Base-by-base conservation (phyloP, 1,140 invertebrate genomes). In the Drosophila saltans region DNA sequence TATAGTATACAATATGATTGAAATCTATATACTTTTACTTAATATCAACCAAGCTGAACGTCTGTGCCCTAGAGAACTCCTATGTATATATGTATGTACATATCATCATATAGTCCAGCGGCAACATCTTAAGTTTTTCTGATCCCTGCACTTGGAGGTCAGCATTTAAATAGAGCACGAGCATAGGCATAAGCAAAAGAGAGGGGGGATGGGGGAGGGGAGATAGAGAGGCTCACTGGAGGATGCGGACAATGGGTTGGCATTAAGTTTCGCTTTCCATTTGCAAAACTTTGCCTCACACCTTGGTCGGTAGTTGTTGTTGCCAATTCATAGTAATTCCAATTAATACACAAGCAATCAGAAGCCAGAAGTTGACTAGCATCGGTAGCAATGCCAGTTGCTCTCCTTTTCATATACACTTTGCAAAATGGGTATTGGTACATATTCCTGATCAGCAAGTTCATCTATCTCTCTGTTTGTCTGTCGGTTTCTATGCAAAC, bases 271-370 rank as follows among this genome's bases (percentile, higher is more conserved):
- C 66, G 71, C 75, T 77, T 77, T 52, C 45, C 45, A 48, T 45
- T 16, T 6, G 5, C n/a, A 16, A 45, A 21, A 30, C 28, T 52
- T 26, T 52, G 45, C 45, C 45, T 52, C 45, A 52, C 45, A 52
- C 45, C 45, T 52, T 52, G 21, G 45, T 2, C 8, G 6, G 33
- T 52, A 7, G 48, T 26, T 55, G 69, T 77, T 77, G 71, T 66
- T 55, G 69, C 68, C 78, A 81, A 80, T 78, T 80, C 24, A 75
- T 68, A 78, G 75, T 77, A 80, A 80, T 80, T 80, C 71, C 78
- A 80, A 80, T 80, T 80, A 80, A 80, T 80, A 80, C 68, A 68
- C 65, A 75, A 8, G 24, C 8, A 48, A 48, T 36, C 33, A 36
- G 33, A 48, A 52, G 45, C 8, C 21, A 52, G 45, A 24, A 52